Evolutionary conservation across 2,797 vertebrate genomes (phyloP).

Genomic region (Aulostomus chinensis): DNA sequence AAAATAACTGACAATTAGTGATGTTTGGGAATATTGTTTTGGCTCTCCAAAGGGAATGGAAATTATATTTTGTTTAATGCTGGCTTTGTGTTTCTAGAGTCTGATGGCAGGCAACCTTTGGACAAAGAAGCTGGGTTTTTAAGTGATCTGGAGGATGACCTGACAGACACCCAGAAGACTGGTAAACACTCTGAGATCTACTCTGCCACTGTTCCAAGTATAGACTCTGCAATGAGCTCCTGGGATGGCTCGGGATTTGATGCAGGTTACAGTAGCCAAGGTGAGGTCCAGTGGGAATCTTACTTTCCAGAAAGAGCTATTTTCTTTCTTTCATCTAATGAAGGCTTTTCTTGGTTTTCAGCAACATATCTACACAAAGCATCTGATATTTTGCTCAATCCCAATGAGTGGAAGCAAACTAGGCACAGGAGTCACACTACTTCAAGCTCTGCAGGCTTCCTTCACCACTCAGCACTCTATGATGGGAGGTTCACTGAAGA

Average conservation of each 20-base stretch:
- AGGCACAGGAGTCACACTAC: conserved; percentile 84
- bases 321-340: background rate
- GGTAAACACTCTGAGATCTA: conserved; percentile 86
- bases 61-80: background rate
- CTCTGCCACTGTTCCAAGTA: conserved; percentile 87
- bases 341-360: conserved; percentile 47
- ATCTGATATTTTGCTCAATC: conserved; percentile 79
- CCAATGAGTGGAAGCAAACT: conserved; percentile 86
- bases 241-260: conserved; percentile 94
- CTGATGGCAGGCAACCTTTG: conserved; percentile 43
- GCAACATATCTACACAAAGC: conserved; percentile 86
- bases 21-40: no score
- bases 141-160: conserved; percentile 91
- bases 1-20: no score
- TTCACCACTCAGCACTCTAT: conserved; percentile 81
- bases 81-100: conserved; percentile 43
- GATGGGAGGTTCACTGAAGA: conserved; percentile 88
- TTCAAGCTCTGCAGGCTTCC: conserved; percentile 76
- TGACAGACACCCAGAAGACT: conserved; percentile 86
- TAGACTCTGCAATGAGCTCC: conserved; percentile 95
- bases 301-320: background rate
- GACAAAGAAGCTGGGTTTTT: conserved; percentile 72
- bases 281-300: conserved; percentile 64
- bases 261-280: conserved; percentile 88
- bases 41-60: no score